Evolutionary conservation across 2,113 vertebrate species (phyloP).

Genomic region (Petrocephalus zakoni): DNA sequence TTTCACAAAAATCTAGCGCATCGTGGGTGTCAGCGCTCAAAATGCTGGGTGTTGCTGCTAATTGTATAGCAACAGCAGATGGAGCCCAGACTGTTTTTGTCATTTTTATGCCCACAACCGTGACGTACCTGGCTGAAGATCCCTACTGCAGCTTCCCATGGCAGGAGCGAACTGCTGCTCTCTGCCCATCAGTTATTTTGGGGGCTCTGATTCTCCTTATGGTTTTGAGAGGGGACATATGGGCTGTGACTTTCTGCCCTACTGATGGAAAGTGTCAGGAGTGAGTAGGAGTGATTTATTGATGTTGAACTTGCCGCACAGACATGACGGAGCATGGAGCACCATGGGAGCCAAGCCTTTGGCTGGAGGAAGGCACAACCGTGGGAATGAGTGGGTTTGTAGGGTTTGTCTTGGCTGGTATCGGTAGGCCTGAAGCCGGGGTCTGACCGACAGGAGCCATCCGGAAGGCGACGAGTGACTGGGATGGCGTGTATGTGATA

Average conservation of each 20-base stretch:
- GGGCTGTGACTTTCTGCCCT: neutral
- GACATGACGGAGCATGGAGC: neutral
- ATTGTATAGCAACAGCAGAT: slow-evolving; percentile 20
- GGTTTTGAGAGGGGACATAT: too few species aligned
- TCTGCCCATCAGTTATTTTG: neutral
- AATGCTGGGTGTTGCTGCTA: slow-evolving; percentile 14
- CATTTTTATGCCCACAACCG: slow-evolving; percentile 7
- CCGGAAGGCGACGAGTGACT: neutral
- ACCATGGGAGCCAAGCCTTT: neutral
- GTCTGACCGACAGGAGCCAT: neutral
- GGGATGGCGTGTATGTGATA: neutral
- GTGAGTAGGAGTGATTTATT: neutral
- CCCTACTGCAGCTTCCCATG: neutral
- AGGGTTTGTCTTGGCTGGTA: neutral
- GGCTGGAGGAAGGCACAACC: neutral
- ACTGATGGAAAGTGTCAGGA: neutral
- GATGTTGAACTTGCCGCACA: neutral
- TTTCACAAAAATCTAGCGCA: neutral
- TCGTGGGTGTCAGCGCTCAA: neutral
- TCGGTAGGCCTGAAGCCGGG: neutral
- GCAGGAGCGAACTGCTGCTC: neutral
- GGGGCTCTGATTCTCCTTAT: neutral
- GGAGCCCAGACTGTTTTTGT: slow-evolving; percentile 13
- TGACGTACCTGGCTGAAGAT: neutral
- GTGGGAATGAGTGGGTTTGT: neutral